Evolutionary conservation across 2,113 vertebrate species (phyloP).

Genomic region (Psephotus haematonotus): DNA sequence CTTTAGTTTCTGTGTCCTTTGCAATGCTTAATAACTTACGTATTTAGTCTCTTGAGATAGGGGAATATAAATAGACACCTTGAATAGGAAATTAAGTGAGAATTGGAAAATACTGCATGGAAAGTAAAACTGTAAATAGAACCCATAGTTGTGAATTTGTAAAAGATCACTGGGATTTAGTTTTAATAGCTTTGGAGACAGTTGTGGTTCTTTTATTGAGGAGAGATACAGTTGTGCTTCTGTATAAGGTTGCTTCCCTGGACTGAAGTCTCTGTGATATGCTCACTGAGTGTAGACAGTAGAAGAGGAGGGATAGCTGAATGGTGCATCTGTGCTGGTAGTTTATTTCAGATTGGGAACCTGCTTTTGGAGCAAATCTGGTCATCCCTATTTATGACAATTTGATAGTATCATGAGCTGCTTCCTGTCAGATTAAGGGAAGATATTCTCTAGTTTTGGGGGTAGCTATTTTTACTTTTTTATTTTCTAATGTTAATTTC

Average conservation of each 20-base stretch:
- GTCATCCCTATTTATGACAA: not conserved
- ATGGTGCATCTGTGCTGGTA: not conserved
- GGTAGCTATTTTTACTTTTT: not conserved
- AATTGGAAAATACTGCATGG: not conserved
- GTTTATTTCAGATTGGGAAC: not conserved
- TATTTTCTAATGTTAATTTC: not conserved
- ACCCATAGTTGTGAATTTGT: not conserved
- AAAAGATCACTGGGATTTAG: not conserved
- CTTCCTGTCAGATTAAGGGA: not conserved
- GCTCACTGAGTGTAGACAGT: not conserved
- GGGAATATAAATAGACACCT: not conserved
- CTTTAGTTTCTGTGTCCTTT: fast-evolving
- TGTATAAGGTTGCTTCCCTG: not conserved
- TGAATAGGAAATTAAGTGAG: not conserved
- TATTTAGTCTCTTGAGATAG: not conserved
- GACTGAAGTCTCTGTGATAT: not conserved
- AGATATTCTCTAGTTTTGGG: not conserved
- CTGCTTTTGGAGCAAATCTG: not conserved
- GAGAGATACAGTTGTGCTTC: not conserved
- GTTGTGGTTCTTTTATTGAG: not conserved
- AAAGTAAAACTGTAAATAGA: not conserved
- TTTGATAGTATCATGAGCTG: not conserved
- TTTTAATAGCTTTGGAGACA: not conserved
- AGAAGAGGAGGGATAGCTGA: not conserved
- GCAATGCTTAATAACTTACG: not conserved